Evolutionary conservation across 1,140 invertebrate genomes (phyloP).

Genomic region (Orussus abietinus): DNA sequence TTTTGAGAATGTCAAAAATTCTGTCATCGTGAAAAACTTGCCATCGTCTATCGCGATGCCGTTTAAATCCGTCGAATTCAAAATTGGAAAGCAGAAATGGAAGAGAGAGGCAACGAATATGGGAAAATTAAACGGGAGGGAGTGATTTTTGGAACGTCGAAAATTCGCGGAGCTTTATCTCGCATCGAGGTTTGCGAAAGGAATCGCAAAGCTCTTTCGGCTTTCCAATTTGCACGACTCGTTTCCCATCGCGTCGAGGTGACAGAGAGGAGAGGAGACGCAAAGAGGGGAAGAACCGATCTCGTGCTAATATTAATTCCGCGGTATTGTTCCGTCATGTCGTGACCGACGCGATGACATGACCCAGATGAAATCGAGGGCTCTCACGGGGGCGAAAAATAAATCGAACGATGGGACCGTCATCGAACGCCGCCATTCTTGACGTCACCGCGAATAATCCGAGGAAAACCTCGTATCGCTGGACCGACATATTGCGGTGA

Average conservation of each 20-base stretch:
- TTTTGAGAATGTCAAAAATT: too few relatives aligned
- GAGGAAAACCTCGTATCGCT: not conserved
- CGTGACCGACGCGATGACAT: conserved; percentile 24
- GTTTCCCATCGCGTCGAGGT: conserved; percentile 5
- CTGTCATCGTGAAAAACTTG: too few relatives aligned
- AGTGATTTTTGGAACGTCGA: not conserved
- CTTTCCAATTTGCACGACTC: too few relatives aligned
- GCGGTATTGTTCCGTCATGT: conserved; percentile 8
- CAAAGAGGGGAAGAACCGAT: conserved; percentile 4
- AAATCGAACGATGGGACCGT: conserved; percentile 1
- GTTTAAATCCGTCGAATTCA: too few relatives aligned
- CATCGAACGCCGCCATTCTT: not conserved
- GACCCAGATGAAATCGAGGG: conserved; percentile 32
- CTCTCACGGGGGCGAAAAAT: conserved; percentile 14
- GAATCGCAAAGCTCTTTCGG: too few relatives aligned
- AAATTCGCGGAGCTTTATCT: too few relatives aligned
- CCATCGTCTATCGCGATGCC: too few relatives aligned
- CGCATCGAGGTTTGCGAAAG: too few relatives aligned
- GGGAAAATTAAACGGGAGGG: not conserved
- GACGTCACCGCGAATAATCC: conserved; percentile 1
- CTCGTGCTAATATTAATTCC: not conserved
- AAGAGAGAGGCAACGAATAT: not conserved
- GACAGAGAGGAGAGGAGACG: conserved; percentile 7
- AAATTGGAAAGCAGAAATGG: too few relatives aligned
- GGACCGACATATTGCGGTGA: not conserved